phyloP scores from a whole-genome alignment of 2,888 invertebrate genomes.

The Macaria notata region DNA sequence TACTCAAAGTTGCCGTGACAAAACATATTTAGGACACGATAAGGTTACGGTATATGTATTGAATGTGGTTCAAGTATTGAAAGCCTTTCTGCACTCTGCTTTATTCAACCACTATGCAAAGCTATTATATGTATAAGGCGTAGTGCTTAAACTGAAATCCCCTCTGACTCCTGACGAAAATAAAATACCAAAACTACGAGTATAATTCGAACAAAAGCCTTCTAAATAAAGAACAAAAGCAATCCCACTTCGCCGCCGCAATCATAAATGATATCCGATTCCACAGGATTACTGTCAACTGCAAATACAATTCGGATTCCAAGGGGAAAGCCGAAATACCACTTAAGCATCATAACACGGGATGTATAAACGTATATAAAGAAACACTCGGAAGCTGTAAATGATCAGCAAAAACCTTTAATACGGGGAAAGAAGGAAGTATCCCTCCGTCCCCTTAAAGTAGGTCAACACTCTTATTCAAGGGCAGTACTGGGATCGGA shows the following conservation, averaged over 20 bases:
- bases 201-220: too few relatives aligned
- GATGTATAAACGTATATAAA: conserved; percentile 4
- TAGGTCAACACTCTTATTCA: conserved; percentile 35
- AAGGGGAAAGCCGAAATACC: conserved; percentile 6
- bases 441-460: conserved; percentile 26
- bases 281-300: conserved; percentile 7
- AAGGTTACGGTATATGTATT: too few relatives aligned
- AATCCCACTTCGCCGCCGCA: background rate
- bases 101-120: too few relatives aligned
- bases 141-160: too few relatives aligned
- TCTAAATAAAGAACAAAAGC: too few relatives aligned
- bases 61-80: too few relatives aligned
- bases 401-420: conserved; percentile 23
- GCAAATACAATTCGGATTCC: conserved; percentile 10
- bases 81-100: too few relatives aligned
- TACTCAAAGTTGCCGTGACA: background rate
- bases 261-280: conserved; percentile 5
- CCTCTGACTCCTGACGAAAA: too few relatives aligned
- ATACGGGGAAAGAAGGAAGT: conserved; percentile 22
- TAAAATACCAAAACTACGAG: too few relatives aligned
- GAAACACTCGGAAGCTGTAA: conserved; percentile 20
- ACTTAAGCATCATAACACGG: conserved; percentile 12
- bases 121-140: too few relatives aligned
- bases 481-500: conserved; percentile 25
- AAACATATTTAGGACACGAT: too few relatives aligned